Conservation (phyloP, 1,140 invertebrate genomes). For the Drosophila elegans region DNA sequence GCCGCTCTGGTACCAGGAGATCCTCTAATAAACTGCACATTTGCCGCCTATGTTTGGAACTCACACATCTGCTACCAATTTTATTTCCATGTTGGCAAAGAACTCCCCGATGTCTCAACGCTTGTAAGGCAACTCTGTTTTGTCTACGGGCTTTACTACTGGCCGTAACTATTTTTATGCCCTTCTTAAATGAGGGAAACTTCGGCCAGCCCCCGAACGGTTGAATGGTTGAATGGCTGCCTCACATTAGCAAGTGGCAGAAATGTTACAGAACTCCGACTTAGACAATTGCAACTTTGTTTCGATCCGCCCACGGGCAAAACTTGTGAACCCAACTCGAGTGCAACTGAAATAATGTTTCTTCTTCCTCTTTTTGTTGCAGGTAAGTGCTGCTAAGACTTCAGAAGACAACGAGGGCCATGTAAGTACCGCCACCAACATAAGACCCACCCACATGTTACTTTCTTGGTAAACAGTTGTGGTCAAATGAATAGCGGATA, state of each 20-base stretch:
- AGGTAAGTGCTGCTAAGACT: slow-evolving; percentile 62
- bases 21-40: too few species aligned
- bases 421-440: slow-evolving; percentile 60
- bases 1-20: too few species aligned
- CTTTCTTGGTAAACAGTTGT: slow-evolving; percentile 2
- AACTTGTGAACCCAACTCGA: slow-evolving; percentile 36
- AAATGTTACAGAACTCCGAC: slow-evolving; percentile 45
- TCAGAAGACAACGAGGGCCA: slow-evolving; percentile 55
- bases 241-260: slow-evolving; percentile 54
- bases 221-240: slow-evolving; percentile 28
- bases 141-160: slow-evolving; percentile 28
- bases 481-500: slow-evolving; percentile 7
- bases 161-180: slow-evolving; percentile 48
- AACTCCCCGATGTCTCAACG: neutral
- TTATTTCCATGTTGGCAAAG: neutral
- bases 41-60: neutral
- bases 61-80: slow-evolving; percentile 1
- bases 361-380: slow-evolving; percentile 42
- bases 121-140: slow-evolving; percentile 22
- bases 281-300: slow-evolving; percentile 67
- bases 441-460: slow-evolving; percentile 44
- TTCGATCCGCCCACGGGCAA: slow-evolving; percentile 37
- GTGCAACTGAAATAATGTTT: slow-evolving; percentile 48
- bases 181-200: slow-evolving; percentile 41
- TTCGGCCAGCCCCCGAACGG: slow-evolving; percentile 26